These are phyloP conservation scores for Gibbula magus DNA, from an alignment of 2,888 invertebrate genomes.

Conservation along the genomic window DNA sequence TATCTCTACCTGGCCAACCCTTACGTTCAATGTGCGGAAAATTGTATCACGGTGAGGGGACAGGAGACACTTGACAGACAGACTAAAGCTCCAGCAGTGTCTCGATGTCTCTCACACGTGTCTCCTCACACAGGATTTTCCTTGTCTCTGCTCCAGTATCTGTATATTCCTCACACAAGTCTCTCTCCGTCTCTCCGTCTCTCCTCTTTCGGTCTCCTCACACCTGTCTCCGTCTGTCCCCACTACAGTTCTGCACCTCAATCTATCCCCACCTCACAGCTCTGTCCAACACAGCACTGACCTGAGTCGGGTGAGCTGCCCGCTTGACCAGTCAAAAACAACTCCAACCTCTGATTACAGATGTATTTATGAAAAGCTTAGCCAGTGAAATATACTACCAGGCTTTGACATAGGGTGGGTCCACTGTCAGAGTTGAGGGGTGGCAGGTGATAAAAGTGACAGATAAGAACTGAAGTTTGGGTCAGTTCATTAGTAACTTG, in stretches of 20 bases:
- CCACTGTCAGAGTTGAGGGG: background rate
- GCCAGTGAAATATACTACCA: slow-evolving; percentile 3
- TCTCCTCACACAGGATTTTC: background rate
- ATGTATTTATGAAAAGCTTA: slow-evolving; percentile 10
- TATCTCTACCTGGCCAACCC: background rate
- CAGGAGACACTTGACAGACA: background rate
- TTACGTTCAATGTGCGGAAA: slow-evolving; percentile 3
- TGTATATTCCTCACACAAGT: too few relatives aligned
- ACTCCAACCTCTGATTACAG: slow-evolving; percentile 6
- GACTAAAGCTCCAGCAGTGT: background rate
- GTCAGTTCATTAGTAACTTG: background rate
- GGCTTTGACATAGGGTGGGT: slow-evolving; percentile 16
- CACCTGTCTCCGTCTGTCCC: background rate
- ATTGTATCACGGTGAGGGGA: background rate
- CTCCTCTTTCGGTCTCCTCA: background rate
- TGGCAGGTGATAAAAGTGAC: slow-evolving; percentile 15
- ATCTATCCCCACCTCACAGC: background rate
- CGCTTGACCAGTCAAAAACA: slow-evolving; percentile 20
- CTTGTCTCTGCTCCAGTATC: background rate
- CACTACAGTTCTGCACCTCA: background rate
- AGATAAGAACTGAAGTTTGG: background rate
- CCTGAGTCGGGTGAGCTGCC: background rate
- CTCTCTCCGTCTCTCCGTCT: background rate
- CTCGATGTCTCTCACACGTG: background rate
- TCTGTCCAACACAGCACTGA: background rate